A percentile compares a stretch with the other conserved stretches of the same genome.
Conservation (phyloP, 2,888 invertebrate genomes). For the Drosophila silvestris region DNA sequence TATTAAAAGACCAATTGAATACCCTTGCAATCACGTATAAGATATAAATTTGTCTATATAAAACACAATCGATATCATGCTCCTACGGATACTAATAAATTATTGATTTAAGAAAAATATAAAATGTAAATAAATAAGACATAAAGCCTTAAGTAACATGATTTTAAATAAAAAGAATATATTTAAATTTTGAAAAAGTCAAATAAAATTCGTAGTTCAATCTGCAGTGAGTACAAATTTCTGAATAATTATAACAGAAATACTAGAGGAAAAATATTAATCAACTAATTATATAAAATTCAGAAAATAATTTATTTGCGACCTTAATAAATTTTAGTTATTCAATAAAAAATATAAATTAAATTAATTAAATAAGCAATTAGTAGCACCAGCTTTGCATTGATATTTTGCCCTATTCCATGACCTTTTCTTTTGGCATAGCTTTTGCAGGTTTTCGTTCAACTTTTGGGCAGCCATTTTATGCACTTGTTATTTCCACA, state of each 20-base stretch:
- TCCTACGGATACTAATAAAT: not conserved
- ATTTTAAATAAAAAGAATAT: not conserved
- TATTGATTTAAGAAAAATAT: not conserved
- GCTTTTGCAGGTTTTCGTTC: constrained; percentile 15
- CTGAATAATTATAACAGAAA: not conserved
- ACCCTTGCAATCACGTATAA: not conserved
- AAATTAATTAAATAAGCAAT: constrained; percentile 6
- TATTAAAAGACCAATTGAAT: not conserved
- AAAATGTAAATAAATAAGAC: not conserved
- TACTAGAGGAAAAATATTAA: not conserved
- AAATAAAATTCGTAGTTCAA: not conserved
- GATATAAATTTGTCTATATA: not conserved
- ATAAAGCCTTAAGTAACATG: not conserved
- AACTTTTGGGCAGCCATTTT: constrained; percentile 40
- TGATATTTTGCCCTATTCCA: not conserved
- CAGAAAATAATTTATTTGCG: not conserved
- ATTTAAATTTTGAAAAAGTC: not conserved
- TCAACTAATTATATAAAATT: not conserved
- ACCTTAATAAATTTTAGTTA: not conserved
- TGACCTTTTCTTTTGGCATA: constrained; percentile 21
- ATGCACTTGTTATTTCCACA: constrained; percentile 40
- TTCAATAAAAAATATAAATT: not conserved
- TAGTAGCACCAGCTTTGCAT: not conserved
- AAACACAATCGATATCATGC: not conserved
- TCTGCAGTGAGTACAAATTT: not conserved